A percentile compares a stretch with the other conserved stretches of the same genome.
Conservation (phyloP, 2,888 invertebrate species). For the Epistrophe grossulariae region DNA sequence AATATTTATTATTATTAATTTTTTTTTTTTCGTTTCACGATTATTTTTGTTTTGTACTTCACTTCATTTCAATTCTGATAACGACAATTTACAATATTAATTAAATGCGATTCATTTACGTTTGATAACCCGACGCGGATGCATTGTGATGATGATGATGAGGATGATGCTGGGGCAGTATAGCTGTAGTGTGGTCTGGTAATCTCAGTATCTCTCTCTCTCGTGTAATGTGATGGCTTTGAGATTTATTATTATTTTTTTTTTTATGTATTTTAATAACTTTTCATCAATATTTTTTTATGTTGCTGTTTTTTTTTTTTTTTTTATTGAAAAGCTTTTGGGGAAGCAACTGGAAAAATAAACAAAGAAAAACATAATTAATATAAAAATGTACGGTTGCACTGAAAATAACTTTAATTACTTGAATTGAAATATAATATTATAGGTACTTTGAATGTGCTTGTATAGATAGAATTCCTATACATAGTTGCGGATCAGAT, state of each 20-base stretch:
- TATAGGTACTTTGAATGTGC: too few species aligned
- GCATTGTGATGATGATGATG: constrained; percentile 54
- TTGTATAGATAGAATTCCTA: too few species aligned
- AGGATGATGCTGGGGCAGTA: constrained; percentile 44
- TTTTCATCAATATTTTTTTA: not conserved
- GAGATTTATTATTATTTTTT: constrained; percentile 6
- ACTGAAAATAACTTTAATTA: too few species aligned
- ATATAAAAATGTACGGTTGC: not conserved
- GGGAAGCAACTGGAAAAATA: not conserved
- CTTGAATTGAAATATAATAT: too few species aligned
- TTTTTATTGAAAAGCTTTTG: not conserved
- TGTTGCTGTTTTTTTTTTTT: constrained; percentile 1
- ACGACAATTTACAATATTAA: constrained; percentile 67
- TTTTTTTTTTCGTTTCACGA: constrained; percentile 35
- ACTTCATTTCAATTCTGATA: constrained; percentile 69
- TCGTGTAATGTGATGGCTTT: not conserved
- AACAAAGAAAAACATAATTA: not conserved
- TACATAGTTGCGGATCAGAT: too few species aligned
- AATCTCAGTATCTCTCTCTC: constrained; percentile 37
- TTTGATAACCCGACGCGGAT: constrained; percentile 66
- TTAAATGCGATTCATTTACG: constrained; percentile 68
- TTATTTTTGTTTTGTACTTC: constrained; percentile 62
- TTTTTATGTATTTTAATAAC: not conserved
- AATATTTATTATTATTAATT: constrained; percentile 42
- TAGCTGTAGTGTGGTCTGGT: constrained; percentile 39